A percentile compares a stretch with the other conserved stretches of the same genome.
Evolutionary conservation across 2,888 invertebrate species (phyloP).

Genomic region (Synanthedon tipuliformis): DNA sequence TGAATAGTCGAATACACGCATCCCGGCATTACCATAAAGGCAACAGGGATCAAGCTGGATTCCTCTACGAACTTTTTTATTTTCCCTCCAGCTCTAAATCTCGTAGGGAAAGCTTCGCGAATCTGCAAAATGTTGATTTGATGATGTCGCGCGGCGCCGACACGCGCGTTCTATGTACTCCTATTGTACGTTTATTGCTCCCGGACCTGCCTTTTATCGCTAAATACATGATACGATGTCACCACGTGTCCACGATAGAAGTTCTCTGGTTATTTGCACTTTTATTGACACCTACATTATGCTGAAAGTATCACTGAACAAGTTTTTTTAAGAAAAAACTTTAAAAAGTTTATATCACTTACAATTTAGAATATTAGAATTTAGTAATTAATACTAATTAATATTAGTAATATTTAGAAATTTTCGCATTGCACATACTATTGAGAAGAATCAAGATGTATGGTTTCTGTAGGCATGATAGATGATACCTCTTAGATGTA

Average conservation of each 20-base stretch:
- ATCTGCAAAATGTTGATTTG: conserved; percentile 72
- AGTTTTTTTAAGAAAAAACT: too few relatives aligned
- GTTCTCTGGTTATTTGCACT: conserved; percentile 22
- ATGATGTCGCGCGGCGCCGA: conserved; percentile 40
- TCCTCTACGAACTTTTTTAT: conserved; percentile 70
- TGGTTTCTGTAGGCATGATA: too few relatives aligned
- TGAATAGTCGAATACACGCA: conserved; percentile 70
- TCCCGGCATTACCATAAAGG: conserved; percentile 69
- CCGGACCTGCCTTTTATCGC: conserved; percentile 3
- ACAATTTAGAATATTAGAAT: too few relatives aligned
- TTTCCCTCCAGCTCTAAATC: conserved; percentile 71
- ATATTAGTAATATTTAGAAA: too few relatives aligned
- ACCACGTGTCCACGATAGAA: neutral
- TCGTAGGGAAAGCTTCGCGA: conserved; percentile 66
- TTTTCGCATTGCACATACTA: too few relatives aligned
- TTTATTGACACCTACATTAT: conserved; percentile 5
- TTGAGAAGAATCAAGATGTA: too few relatives aligned
- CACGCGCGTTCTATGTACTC: conserved; percentile 5
- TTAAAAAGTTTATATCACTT: too few relatives aligned
- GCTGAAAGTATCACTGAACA: too few relatives aligned
- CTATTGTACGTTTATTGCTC: conserved; percentile 4
- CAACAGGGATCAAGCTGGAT: conserved; percentile 68
- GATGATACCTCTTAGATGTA: too few relatives aligned
- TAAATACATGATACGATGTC: neutral
- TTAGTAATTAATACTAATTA: too few relatives aligned